These are phyloP conservation scores for Machimus rusticus DNA, from an alignment of 2,888 invertebrate species.

Conservation along the genomic window DNA sequence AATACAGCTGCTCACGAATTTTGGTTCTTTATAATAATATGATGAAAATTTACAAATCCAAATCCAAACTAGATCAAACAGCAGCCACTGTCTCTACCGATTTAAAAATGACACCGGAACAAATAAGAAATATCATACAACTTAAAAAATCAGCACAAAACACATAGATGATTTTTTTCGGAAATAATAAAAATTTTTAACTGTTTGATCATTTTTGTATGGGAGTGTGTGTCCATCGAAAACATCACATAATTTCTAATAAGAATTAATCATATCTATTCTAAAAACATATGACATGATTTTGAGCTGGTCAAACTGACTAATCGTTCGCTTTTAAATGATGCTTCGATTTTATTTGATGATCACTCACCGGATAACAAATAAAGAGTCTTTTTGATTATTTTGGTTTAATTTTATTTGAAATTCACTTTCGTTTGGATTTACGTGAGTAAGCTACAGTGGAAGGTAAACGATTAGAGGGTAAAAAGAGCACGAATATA, in stretches of 20 bases:
- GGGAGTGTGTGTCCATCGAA: background rate
- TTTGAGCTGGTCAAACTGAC: background rate
- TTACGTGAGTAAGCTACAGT: conserved; percentile 51
- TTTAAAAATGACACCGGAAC: background rate
- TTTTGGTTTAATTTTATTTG: background rate
- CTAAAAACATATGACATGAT: conserved; percentile 4
- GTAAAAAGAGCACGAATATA: conserved; percentile 15
- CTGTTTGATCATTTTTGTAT: conserved; percentile 13
- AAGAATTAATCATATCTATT: conserved; percentile 37
- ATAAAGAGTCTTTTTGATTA: conserved; percentile 37
- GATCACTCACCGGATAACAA: conserved; percentile 43
- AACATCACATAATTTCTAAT: conserved; percentile 15
- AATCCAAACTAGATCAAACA: background rate
- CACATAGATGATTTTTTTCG: background rate
- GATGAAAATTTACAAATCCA: background rate
- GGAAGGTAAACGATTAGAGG: conserved; percentile 40
- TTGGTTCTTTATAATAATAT: background rate
- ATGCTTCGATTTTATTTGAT: conserved; percentile 25
- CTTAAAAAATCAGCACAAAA: background rate
- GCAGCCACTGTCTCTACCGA: background rate
- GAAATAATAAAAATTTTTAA: background rate
- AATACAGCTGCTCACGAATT: background rate
- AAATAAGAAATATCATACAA: background rate
- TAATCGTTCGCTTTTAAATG: background rate
- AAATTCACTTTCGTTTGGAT: conserved; percentile 52